Percentiles rank a stretch among this genome's conserved stretches.
phyloP scores from a whole-genome alignment of 2,113 vertebrate species.

The Scomber colias region DNA sequence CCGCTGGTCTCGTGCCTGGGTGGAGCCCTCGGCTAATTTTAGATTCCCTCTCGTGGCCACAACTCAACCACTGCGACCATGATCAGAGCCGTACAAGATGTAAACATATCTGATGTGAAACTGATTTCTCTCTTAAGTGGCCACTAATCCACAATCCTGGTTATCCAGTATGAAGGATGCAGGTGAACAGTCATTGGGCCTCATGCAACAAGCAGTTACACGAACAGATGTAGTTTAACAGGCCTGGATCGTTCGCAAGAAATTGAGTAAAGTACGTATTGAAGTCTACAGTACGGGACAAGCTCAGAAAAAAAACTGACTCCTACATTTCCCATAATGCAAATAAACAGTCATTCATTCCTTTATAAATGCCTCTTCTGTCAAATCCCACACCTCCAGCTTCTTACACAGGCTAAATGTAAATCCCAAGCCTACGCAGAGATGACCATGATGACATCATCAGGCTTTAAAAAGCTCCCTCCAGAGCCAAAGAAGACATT shows the following conservation, averaged over 20 bases:
- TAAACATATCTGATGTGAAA: neutral
- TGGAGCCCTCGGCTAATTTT: conserved; percentile 60
- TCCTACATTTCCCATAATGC: too few relatives aligned
- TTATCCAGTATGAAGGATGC: neutral
- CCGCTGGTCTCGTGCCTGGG: conserved; percentile 46
- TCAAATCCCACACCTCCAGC: too few relatives aligned
- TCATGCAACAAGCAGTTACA: neutral
- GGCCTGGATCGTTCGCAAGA: too few relatives aligned
- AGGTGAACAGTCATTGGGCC: conserved; percentile 6
- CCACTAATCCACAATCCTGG: neutral
- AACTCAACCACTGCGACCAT: conserved; percentile 30
- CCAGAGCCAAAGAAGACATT: neutral
- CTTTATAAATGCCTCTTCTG: too few relatives aligned
- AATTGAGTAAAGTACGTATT: too few relatives aligned
- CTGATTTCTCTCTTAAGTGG: conserved; percentile 5
- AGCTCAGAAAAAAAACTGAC: too few relatives aligned
- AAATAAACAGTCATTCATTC: too few relatives aligned
- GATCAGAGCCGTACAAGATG: conserved; percentile 24
- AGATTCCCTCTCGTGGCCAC: conserved; percentile 20
- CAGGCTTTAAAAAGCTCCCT: too few relatives aligned
- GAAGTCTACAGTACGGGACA: too few relatives aligned
- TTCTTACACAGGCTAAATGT: too few relatives aligned
- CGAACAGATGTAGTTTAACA: neutral
- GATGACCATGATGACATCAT: too few relatives aligned
- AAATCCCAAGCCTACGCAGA: too few relatives aligned